Conservation (phyloP, 2,888 invertebrate species). For the Stictocephala bisonia region DNA sequence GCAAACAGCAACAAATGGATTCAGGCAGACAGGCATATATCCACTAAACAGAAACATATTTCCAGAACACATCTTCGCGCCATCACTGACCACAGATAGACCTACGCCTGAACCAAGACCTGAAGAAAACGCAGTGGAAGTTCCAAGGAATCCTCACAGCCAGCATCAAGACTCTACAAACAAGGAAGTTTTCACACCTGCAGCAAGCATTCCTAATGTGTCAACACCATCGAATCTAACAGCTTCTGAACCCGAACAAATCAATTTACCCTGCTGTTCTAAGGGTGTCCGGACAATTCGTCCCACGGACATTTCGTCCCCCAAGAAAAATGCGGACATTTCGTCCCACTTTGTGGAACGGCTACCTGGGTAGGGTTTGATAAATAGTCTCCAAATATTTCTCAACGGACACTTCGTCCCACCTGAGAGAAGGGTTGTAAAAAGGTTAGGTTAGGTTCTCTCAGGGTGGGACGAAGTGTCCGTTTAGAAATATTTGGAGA, state of each 20-base stretch:
- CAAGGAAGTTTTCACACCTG: not conserved
- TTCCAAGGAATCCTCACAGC: not conserved
- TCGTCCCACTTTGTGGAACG: too few relatives aligned
- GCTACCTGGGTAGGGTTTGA: too few relatives aligned
- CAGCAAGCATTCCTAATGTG: not conserved
- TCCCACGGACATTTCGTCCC: too few relatives aligned
- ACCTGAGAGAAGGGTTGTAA: too few relatives aligned
- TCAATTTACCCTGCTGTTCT: not conserved
- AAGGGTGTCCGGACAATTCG: too few relatives aligned
- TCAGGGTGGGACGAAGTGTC: too few relatives aligned
- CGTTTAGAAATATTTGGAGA: too few relatives aligned
- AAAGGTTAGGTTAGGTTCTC: too few relatives aligned
- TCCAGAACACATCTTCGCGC: not conserved
- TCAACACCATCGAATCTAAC: not conserved
- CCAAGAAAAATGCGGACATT: too few relatives aligned
- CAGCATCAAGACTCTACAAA: not conserved
- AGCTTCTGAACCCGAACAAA: not conserved
- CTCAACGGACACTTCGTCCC: too few relatives aligned
- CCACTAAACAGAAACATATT: not conserved
- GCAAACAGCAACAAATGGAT: not conserved
- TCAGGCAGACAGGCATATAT: conserved; percentile 5
- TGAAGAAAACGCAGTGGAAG: not conserved
- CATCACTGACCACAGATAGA: not conserved
- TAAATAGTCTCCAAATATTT: too few relatives aligned
- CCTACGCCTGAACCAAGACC: too few relatives aligned